Percentiles rank a stretch among this genome's conserved stretches.
phyloP scores from a whole-genome alignment of 1,140 invertebrate genomes.

The Apis laboriosa region DNA sequence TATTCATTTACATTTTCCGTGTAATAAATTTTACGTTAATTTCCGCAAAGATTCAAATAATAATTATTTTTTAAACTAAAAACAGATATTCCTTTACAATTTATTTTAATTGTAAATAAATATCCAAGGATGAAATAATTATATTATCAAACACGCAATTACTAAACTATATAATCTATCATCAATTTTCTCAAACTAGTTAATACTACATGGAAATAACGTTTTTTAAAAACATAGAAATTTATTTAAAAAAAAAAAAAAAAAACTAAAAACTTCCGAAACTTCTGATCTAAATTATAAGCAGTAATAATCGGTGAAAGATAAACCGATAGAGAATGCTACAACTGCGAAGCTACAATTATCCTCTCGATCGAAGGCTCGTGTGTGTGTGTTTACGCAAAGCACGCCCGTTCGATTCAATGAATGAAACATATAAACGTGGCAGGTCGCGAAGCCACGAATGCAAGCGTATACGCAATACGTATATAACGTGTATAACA shows the following conservation, averaged over 20 bases:
- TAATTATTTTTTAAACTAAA: too few species aligned
- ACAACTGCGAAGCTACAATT: neutral
- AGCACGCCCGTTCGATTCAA: conserved; percentile 28
- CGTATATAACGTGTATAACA: neutral
- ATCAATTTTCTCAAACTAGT: too few species aligned
- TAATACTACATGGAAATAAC: too few species aligned
- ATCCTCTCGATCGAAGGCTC: neutral
- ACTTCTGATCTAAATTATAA: too few species aligned
- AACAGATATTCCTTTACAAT: too few species aligned
- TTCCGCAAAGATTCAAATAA: neutral
- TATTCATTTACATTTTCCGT: neutral
- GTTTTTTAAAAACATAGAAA: too few species aligned
- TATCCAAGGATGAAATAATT: too few species aligned
- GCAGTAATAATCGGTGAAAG: conserved; percentile 3
- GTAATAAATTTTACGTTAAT: neutral
- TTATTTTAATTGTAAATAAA: too few species aligned
- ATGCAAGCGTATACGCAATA: conserved; percentile 64
- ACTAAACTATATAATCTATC: too few species aligned
- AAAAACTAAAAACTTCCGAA: too few species aligned
- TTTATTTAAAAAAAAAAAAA: too few species aligned
- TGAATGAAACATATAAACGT: conserved; percentile 60
- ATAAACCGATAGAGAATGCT: conserved; percentile 8
- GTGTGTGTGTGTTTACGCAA: conserved; percentile 18
- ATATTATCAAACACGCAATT: too few species aligned
- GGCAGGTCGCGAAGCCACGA: conserved; percentile 22